Evolutionary conservation across 2,888 invertebrate genomes (phyloP).

Genomic region (Troilus luridus): DNA sequence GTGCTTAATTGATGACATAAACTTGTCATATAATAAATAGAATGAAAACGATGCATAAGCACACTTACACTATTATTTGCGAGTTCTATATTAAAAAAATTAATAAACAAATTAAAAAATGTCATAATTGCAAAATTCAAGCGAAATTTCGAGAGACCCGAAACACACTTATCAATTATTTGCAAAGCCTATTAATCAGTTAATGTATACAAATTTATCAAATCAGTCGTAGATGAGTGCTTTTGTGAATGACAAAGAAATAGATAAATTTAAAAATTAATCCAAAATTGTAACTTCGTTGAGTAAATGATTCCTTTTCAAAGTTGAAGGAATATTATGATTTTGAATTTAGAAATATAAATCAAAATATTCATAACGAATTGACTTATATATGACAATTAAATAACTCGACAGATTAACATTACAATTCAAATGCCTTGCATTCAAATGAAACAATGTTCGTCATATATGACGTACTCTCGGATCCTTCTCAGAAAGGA

Average conservation of each 20-base stretch:
- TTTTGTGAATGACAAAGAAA: neutral
- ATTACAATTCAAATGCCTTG: constrained; percentile 30
- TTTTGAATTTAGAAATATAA: neutral
- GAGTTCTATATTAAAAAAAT: neutral
- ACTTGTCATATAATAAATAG: neutral
- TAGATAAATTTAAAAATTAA: neutral
- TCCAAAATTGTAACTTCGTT: neutral
- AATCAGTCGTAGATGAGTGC: constrained; percentile 51
- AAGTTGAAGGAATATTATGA: neutral
- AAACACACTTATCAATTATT: neutral
- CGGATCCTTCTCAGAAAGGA: constrained; percentile 53
- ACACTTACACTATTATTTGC: constrained; percentile 53
- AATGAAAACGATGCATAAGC: constrained; percentile 48
- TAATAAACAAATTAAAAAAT: neutral
- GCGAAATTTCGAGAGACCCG: neutral
- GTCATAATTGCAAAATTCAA: constrained; percentile 23
- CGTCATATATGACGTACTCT: constrained; percentile 65
- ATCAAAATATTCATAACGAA: neutral
- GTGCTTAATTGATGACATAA: constrained; percentile 45
- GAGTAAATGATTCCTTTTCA: neutral
- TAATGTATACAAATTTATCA: constrained; percentile 50
- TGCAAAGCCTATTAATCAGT: constrained; percentile 50
- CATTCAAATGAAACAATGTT: constrained; percentile 49
- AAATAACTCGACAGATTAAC: neutral
- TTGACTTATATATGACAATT: neutral